Percentiles rank a stretch among this genome's conserved stretches.
Evolutionary conservation across 2,888 invertebrate genomes (phyloP).

Genomic region (Lepidonotus clava): DNA sequence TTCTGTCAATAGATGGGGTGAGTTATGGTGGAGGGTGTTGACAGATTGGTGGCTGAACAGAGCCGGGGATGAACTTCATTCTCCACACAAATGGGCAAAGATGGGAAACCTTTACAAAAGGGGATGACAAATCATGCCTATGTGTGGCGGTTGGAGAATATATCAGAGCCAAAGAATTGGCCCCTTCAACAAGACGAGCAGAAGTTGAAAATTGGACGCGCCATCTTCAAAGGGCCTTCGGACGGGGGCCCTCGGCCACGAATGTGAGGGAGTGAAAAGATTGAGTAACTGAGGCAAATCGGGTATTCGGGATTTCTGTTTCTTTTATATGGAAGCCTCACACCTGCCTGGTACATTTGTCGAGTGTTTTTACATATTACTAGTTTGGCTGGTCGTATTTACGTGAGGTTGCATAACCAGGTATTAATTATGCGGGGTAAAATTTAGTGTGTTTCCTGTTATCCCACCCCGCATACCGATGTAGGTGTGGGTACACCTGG

Average conservation of each 20-base stretch:
- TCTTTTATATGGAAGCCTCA: too few species aligned
- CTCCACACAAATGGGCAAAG: not conserved
- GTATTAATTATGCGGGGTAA: too few species aligned
- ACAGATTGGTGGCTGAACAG: not conserved
- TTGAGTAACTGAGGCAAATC: not conserved
- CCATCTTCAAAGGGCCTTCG: not conserved
- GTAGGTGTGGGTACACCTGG: too few species aligned
- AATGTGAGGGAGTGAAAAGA: not conserved
- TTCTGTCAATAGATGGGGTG: not conserved
- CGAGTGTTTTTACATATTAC: too few species aligned
- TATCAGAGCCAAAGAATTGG: not conserved
- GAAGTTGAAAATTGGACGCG: not conserved
- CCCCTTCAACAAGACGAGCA: not conserved
- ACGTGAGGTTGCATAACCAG: too few species aligned
- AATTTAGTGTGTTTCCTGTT: too few species aligned
- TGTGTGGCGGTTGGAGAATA: not conserved
- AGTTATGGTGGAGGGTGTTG: not conserved
- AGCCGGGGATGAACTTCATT: constrained; percentile 1
- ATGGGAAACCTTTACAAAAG: not conserved
- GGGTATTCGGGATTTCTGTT: too few species aligned
- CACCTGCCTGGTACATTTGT: too few species aligned
- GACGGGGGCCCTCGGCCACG: not conserved
- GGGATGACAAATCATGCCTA: not conserved
- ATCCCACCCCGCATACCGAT: too few species aligned
- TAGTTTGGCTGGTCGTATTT: too few species aligned